Base-by-base conservation (phyloP, 2,888 invertebrate genomes). In the Microctonus brassicae region DNA sequence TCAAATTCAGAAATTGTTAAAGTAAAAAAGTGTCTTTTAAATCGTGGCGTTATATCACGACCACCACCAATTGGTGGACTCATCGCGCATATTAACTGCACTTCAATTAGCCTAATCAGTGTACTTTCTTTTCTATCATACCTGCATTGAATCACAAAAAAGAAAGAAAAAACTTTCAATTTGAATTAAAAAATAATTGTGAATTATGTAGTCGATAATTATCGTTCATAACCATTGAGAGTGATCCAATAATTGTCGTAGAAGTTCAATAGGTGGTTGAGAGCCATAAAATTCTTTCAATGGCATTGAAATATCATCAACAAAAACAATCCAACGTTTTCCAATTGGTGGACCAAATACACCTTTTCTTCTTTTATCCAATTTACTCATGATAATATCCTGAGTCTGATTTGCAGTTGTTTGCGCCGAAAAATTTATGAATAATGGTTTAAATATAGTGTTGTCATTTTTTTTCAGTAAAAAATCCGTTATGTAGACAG, bases 281-380 rank as follows among this genome's bases (percentile, higher is more conserved):
- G 97, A 97, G 0, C 97, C 98, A 82, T 95, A 97, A 1, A 91
- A 91, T 88, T 97, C 96, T 68, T 94, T 93, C 80, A 94, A 89
- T 0, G 98, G 98, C 96, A 98, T 96, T 81, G 96, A 97, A n/a
- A 98, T 92, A 86, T 98, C 98, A 83, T 98, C 98, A 39, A 98
- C 95, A 86, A 98, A 98, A 60, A 97, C 92, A 13, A 98, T 94
- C 87, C 94, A 93, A 81, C 93, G 92, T 85, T 96, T 97, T 4
- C 96, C 96, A 62, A 97, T 91, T 0, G 97, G 97, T 0, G 98
- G 97, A 0, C 98, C 98, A 84, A 91, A 98, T 13, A 97, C 95
- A 1, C 98, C 94, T 91, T 97, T 97, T 62, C 96, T 90, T 67
- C 98, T 90, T 86, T 96, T 97, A 85, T 97, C 97, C 78, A 98